Evolutionary conservation across 2,113 vertebrate genomes (phyloP).

Genomic region (Hemiscyllium ocellatum): DNA sequence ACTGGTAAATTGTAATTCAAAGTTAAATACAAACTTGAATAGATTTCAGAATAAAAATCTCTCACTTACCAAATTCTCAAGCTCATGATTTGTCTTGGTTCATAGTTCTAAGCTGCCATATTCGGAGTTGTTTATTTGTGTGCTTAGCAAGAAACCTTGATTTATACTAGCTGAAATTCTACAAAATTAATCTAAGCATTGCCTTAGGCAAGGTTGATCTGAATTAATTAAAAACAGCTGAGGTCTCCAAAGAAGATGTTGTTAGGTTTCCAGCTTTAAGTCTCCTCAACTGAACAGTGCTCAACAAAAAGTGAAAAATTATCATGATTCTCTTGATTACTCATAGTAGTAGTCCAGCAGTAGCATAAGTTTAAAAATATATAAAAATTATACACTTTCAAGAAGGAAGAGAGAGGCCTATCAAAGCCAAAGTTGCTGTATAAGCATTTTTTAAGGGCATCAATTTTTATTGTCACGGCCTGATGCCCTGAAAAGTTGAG

Average conservation of each 20-base stretch:
- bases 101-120: not conserved
- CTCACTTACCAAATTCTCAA: too few relatives aligned
- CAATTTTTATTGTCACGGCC: not conserved
- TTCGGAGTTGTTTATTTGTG: not conserved
- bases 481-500: not conserved
- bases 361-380: not conserved
- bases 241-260: not conserved
- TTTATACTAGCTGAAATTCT: not conserved
- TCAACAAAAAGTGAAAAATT: not conserved
- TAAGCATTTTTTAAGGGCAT: not conserved
- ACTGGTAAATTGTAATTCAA: too few relatives aligned
- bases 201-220: not conserved
- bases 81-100: too few relatives aligned
- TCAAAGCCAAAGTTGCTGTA: not conserved
- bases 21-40: too few relatives aligned
- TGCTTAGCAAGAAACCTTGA: too few relatives aligned
- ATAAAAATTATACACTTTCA: not conserved
- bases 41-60: too few relatives aligned
- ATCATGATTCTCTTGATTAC: not conserved
- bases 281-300: not conserved
- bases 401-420: not conserved
- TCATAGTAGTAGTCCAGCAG: not conserved
- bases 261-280: not conserved
- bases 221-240: not conserved
- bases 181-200: not conserved